These are phyloP conservation scores for Hypanus sabinus DNA, from an alignment of 2,113 vertebrate genomes.

Conservation along the genomic window DNA sequence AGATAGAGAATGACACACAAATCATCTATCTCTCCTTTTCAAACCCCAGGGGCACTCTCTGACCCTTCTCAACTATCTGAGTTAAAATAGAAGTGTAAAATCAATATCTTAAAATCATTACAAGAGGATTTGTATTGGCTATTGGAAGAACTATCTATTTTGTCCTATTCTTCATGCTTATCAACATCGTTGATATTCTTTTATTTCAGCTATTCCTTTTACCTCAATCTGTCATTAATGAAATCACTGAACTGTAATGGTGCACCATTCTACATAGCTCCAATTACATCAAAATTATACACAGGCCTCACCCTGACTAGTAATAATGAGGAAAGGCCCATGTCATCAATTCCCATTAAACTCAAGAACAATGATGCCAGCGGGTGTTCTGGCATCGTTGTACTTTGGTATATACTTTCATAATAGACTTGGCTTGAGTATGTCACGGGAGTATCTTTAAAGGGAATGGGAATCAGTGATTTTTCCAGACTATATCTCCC, in stretches of 20 bases:
- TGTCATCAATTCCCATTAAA: neutral
- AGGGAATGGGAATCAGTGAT: neutral
- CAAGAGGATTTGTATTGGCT: neutral
- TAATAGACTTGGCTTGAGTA: neutral
- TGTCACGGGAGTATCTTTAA: neutral
- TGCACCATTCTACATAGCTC: neutral
- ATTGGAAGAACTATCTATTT: neutral
- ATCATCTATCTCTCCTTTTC: neutral
- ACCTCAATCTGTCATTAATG: neutral
- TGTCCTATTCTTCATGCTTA: neutral
- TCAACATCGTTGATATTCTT: neutral
- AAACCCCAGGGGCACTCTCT: neutral
- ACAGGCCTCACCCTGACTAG: neutral
- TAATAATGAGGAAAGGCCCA: neutral
- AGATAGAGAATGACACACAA: neutral
- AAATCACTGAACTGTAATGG: neutral
- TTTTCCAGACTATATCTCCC: neutral
- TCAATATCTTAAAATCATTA: neutral
- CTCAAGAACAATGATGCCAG: neutral
- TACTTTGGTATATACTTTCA: neutral
- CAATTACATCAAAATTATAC: neutral
- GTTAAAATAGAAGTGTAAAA: neutral
- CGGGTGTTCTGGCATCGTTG: neutral
- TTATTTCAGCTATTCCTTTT: neutral
- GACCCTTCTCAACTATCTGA: neutral